phyloP scores from a whole-genome alignment of 30 jellyfish, hydroid and myxozoan species.

The Catostylus mosaicus region DNA sequence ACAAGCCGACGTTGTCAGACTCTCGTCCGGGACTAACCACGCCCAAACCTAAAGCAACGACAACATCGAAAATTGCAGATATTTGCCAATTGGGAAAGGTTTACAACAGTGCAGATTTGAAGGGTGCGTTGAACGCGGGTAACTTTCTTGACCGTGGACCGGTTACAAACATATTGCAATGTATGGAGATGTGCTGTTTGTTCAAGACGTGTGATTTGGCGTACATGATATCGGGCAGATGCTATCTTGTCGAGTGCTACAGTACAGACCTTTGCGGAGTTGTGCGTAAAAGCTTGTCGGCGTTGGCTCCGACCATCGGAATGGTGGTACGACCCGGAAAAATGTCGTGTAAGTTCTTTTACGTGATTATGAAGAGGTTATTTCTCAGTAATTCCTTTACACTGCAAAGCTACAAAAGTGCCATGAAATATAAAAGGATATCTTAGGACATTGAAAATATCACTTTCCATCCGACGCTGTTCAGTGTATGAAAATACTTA shows the following conservation, averaged over 20 bases:
- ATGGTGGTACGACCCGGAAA: constrained; percentile 78
- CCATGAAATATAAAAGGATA: too few species aligned
- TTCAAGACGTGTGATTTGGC: constrained; percentile 91
- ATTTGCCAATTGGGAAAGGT: constrained; percentile 81
- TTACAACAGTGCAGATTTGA: constrained; percentile 77
- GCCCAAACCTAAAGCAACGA: constrained; percentile 30
- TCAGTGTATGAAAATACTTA: too few species aligned
- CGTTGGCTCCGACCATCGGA: constrained; percentile 89
- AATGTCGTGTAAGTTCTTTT: constrained; percentile 24
- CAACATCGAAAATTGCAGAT: constrained; percentile 54
- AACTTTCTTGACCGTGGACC: constrained; percentile 92
- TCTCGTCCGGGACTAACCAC: constrained; percentile 34
- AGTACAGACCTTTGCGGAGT: constrained; percentile 79
- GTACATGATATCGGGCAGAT: constrained; percentile 88
- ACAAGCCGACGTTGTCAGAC: constrained; percentile 25
- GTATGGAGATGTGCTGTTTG: constrained; percentile 94
- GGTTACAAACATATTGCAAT: constrained; percentile 59
- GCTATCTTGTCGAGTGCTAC: constrained; percentile 92
- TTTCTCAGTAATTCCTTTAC: neutral
- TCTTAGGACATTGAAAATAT: too few species aligned
- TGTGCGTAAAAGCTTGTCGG: constrained; percentile 84
- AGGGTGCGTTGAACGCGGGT: constrained; percentile 94
- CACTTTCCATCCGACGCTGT: too few species aligned
- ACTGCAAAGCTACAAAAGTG: neutral
- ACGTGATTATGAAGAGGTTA: neutral